Base-by-base conservation (phyloP, 2,113 vertebrate genomes). In the Neotoma lepida region DNA sequence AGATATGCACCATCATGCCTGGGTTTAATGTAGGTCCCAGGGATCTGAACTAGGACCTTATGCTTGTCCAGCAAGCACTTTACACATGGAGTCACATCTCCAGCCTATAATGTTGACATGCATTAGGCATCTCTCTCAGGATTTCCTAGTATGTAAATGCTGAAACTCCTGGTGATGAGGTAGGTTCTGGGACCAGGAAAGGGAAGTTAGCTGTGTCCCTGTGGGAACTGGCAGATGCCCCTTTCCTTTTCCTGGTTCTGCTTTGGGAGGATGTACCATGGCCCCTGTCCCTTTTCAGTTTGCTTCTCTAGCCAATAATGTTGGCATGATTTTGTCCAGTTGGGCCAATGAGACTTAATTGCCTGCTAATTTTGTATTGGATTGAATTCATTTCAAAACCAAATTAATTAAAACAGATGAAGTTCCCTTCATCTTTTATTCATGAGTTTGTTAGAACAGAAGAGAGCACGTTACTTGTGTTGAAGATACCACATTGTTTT, bases 341-440 rank as follows among this genome's bases (percentile, higher is more conserved):
- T 96, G 96, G 97, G 88, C 92, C 98, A 96, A 94, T 84, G 97
- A 91, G 89, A 89, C 91, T 97, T 98, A 98, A 98, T 85, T 98
- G 97, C 97, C 95, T 98, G 95, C 96, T 98, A 98, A 98, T 98
- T 98, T 98, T 98, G 92, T 97, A 91, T 95, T 98, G 89, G 90
- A 97, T 95, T 97, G 97, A 98, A 98, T 98, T 98, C 97, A 98
- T 98, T 98, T 98, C 73, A 88, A 97, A 98, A 97, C 96, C 93
- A 97, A 97, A 98, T 98, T 98, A 98, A 98, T 98, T 98, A 98
- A 98, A 97, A 96, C 78, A 97, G 96, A 97, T 94, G 96, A 98
- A 97, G 94, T 92, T 98, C 96, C 97, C 89, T 98, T 98, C 96
- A 98, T 98, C 96, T 96, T 96, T 98, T 98, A 98, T 98, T 98